Evolutionary conservation across 2,113 vertebrate species (phyloP).

Genomic region (Haplotaxodon microlepis): DNA sequence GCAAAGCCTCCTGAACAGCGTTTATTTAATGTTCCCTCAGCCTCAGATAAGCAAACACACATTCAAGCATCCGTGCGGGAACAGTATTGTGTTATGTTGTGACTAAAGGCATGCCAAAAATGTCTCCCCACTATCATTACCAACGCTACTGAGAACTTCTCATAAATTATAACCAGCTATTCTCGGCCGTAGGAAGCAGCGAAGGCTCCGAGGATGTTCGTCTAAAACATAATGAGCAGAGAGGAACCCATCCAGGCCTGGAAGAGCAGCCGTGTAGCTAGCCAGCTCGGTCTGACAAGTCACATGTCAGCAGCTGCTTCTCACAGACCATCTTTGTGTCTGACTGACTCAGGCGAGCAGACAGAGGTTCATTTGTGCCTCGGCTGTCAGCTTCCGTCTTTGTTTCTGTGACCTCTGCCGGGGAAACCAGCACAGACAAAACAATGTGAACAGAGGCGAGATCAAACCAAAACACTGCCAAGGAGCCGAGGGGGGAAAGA

Average conservation of each 20-base stretch:
- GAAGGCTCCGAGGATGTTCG: neutral
- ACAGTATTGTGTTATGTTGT: conserved; percentile 23
- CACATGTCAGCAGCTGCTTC: conserved; percentile 30
- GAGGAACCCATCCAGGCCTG: neutral
- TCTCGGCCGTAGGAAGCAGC: neutral
- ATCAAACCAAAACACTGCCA: conserved; percentile 12
- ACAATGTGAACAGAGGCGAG: conserved; percentile 33
- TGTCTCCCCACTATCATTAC: neutral
- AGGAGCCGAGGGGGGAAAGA: neutral
- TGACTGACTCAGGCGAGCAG: neutral
- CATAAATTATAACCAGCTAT: neutral
- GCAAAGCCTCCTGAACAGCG: neutral
- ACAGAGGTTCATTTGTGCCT: conserved; percentile 50
- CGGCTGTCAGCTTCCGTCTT: conserved; percentile 16
- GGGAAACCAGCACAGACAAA: conserved; percentile 41
- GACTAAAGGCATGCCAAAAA: neutral
- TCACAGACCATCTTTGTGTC: conserved; percentile 24
- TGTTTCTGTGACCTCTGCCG: conserved; percentile 56
- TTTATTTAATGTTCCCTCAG: neutral
- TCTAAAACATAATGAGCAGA: neutral
- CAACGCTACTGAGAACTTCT: neutral
- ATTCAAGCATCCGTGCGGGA: neutral
- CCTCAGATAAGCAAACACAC: neutral
- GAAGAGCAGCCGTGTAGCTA: neutral
- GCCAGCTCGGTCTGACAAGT: conserved; percentile 2